phyloP scores from a whole-genome alignment of 2,888 invertebrate genomes.

The Hirtodrosophila alboralis region DNA sequence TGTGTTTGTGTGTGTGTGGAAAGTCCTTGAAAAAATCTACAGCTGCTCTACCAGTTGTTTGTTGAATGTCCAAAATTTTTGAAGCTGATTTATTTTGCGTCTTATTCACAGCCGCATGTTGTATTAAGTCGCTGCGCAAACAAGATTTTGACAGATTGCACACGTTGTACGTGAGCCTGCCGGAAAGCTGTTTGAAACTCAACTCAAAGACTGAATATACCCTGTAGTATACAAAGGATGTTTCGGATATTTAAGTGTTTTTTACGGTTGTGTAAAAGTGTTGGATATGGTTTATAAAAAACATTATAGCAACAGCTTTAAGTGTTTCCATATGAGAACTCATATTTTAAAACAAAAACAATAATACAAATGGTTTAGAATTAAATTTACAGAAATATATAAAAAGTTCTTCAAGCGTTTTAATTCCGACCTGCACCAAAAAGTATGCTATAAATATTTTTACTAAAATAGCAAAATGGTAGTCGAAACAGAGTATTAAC shows the following conservation, averaged over 20 bases:
- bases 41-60: constrained; percentile 23
- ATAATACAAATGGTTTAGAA: too few species aligned
- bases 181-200: constrained; percentile 2
- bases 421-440: too few species aligned
- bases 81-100: constrained; percentile 37
- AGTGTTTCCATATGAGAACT: too few species aligned
- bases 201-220: constrained; percentile 22
- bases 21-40: constrained; percentile 57
- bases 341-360: too few species aligned
- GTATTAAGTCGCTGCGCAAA: constrained; percentile 22
- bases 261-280: too few species aligned
- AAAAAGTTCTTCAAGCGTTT: too few species aligned
- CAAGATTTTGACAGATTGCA: constrained; percentile 43
- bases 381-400: constrained; percentile 2
- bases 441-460: too few species aligned
- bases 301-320: too few species aligned
- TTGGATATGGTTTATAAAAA: too few species aligned
- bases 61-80: constrained; percentile 17
- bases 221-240: constrained; percentile 6
- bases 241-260: too few species aligned
- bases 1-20: constrained; percentile 19
- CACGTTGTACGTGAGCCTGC: constrained; percentile 38
- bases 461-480: too few species aligned
- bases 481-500: constrained; percentile 15
- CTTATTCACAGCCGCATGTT: constrained; percentile 27